These are phyloP conservation scores for Galaxea fascicularis DNA, from an alignment of 92 coral and sea anemone species.

Conservation along the genomic window DNA sequence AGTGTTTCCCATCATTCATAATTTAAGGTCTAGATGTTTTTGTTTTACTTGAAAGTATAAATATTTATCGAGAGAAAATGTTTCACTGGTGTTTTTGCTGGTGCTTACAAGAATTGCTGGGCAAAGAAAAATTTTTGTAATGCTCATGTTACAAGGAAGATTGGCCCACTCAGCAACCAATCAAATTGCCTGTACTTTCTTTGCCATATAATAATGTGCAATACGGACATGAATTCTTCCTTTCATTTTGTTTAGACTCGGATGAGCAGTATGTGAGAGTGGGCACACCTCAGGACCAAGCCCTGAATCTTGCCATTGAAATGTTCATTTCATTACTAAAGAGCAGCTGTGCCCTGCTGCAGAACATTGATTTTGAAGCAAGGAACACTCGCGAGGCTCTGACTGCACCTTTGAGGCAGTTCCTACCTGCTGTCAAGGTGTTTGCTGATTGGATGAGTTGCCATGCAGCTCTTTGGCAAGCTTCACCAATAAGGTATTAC, in stretches of 20 bases:
- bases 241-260: constrained; percentile 49
- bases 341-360: constrained; percentile 62
- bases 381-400: constrained; percentile 43
- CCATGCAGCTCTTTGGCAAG: constrained; percentile 83
- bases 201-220: background rate
- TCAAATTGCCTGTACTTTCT: too few relatives aligned
- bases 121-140: too few relatives aligned
- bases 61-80: too few relatives aligned
- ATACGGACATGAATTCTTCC: background rate
- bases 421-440: constrained; percentile 88
- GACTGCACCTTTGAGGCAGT: constrained; percentile 78
- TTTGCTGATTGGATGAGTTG: constrained; percentile 93
- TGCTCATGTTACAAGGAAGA: too few relatives aligned
- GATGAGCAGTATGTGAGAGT: constrained; percentile 60
- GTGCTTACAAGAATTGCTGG: too few relatives aligned
- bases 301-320: constrained; percentile 84
- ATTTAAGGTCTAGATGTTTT: too few relatives aligned
- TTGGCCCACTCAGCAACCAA: too few relatives aligned
- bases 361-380: constrained; percentile 23
- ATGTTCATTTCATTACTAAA: constrained; percentile 73
- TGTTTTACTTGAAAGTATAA: too few relatives aligned
- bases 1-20: too few relatives aligned
- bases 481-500: constrained; percentile 83
- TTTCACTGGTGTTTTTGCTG: too few relatives aligned
- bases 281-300: constrained; percentile 97